Evolutionary conservation across 2,888 invertebrate species (phyloP).

Genomic region (Trachelus troglodyta): DNA sequence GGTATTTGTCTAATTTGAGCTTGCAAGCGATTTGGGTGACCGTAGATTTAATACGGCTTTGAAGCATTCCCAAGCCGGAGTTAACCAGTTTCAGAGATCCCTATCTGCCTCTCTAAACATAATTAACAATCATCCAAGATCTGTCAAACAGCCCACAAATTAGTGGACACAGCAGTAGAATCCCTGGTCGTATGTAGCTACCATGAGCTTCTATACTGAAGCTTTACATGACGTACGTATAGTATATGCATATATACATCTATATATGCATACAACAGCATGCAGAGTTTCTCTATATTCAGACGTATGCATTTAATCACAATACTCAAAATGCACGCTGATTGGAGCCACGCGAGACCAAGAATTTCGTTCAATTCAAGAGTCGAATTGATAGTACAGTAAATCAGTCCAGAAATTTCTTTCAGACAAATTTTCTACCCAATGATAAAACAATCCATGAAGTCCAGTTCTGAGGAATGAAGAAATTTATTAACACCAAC

Average conservation of each 20-base stretch:
- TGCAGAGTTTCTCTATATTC: background rate
- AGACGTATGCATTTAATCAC: background rate
- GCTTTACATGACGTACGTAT: constrained; percentile 20
- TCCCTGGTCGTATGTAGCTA: constrained; percentile 7
- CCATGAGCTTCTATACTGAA: constrained; percentile 8
- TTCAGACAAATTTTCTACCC: background rate
- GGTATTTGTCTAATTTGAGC: constrained; percentile 51
- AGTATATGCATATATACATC: no score
- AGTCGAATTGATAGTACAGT: background rate
- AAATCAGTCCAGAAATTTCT: background rate
- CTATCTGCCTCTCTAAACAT: constrained; percentile 52
- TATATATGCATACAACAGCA: no score
- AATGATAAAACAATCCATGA: background rate
- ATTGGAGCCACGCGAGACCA: background rate
- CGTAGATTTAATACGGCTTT: constrained; percentile 50
- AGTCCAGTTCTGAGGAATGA: background rate
- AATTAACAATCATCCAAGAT: constrained; percentile 64
- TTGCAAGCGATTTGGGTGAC: constrained; percentile 13
- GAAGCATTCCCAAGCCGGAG: constrained; percentile 13
- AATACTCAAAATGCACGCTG: background rate
- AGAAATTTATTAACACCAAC: background rate
- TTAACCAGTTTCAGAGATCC: constrained; percentile 10
- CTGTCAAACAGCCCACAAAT: constrained; percentile 62
- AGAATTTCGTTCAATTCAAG: background rate
- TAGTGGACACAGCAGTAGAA: constrained; percentile 51